These are phyloP conservation scores for Thumatha senex DNA, from an alignment of 2,888 invertebrate species.

Conservation along the genomic window DNA sequence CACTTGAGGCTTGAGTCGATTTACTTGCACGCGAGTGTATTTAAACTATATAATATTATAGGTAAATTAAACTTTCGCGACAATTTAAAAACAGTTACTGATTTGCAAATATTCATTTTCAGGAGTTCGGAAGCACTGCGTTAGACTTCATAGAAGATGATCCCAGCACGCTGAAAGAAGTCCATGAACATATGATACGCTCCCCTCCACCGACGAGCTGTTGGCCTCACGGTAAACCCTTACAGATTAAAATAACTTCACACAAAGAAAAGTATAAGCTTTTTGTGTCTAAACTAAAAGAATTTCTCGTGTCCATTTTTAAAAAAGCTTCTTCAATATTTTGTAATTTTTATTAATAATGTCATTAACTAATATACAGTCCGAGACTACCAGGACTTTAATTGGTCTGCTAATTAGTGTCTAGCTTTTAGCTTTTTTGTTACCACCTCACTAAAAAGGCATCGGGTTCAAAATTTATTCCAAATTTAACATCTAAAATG, in stretches of 20 bases:
- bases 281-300: slow-evolving; percentile 5
- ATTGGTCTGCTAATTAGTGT: too few species aligned
- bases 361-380: too few species aligned
- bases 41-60: too few species aligned
- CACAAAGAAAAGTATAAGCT: not conserved
- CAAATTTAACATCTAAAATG: too few species aligned
- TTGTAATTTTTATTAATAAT: not conserved
- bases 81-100: too few species aligned
- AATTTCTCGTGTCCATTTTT: not conserved
- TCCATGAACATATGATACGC: slow-evolving; percentile 92
- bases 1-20: too few species aligned
- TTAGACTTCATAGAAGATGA: slow-evolving; percentile 85
- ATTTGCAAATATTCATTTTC: slow-evolving; percentile 29
- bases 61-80: too few species aligned
- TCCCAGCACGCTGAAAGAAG: slow-evolving; percentile 89
- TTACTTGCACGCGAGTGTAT: too few species aligned
- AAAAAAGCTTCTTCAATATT: slow-evolving; percentile 1
- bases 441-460: too few species aligned
- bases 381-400: too few species aligned
- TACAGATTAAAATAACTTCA: slow-evolving; percentile 2
- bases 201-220: slow-evolving; percentile 90
- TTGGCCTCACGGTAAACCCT: slow-evolving; percentile 85
- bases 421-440: too few species aligned
- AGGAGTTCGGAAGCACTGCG: slow-evolving; percentile 79
- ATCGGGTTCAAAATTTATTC: too few species aligned